phyloP scores from a whole-genome alignment of 2,113 vertebrate genomes.

The Platysteira castanea region DNA sequence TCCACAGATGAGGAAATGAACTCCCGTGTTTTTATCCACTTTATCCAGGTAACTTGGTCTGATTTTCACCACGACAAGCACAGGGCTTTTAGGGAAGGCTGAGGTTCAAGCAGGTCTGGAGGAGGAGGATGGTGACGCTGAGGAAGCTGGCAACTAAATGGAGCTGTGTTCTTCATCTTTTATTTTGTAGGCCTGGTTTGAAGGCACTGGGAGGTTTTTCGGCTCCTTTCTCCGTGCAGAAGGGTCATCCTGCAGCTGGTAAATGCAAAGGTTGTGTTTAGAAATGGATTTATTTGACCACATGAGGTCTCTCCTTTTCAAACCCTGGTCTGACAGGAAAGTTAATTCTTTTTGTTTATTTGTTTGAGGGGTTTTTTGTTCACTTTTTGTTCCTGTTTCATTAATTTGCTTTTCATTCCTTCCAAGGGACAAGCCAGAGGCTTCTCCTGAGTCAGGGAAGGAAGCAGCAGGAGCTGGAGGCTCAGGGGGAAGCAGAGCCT shows the following conservation, averaged over 20 bases:
- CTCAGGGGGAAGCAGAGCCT: not conserved
- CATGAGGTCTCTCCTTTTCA: not conserved
- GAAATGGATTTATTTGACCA: not conserved
- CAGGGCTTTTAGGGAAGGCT: not conserved
- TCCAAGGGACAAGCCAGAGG: not conserved
- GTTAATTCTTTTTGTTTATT: accelerated
- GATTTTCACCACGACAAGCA: not conserved
- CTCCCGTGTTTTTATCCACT: not conserved
- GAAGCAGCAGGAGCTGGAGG: not conserved
- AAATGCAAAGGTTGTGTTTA: not conserved
- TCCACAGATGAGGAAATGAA: not conserved
- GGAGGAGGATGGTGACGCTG: too few species aligned
- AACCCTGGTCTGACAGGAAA: not conserved
- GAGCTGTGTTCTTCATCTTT: not conserved
- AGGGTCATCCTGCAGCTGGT: not conserved
- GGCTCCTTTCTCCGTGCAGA: not conserved
- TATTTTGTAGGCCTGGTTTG: not conserved
- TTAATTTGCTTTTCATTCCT: not conserved
- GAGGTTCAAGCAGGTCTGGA: not conserved
- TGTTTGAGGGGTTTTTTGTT: accelerated
- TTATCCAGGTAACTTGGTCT: not conserved
- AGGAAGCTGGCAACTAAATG: not conserved
- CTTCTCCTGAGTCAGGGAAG: not conserved
- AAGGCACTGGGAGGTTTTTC: not conserved
- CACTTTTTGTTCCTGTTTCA: not conserved